Evolutionary conservation across 2,113 vertebrate species (phyloP), one percentile per base, ranked within the genome.

Genomic region (Myiopsitta monachus): DNA sequence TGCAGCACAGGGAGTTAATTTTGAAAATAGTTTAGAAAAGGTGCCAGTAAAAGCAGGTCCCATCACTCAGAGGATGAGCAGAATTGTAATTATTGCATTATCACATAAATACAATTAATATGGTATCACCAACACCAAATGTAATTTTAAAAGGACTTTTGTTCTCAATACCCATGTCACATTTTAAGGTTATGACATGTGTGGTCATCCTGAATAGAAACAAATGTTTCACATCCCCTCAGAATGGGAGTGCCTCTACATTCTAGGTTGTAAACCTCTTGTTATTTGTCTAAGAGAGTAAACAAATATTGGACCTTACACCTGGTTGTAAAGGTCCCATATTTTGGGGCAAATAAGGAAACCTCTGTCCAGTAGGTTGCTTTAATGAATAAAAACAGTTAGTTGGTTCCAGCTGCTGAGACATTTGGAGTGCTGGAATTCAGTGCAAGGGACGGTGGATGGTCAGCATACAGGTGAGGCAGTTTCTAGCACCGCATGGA

Each of bases 241-340:
- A 39, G 73, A 79, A 74, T 57, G 44, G 69, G 44, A 84, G 22
- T 75, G 30, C 31, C 74, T 93, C 70, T 90, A 41, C 31, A 24
- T 79, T 54, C 28, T 44, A 33, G 30, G 11, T 70, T 87, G 67
- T 82, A 85, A 89, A 96, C 57, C 69, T 93, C 59, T 54, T 73
- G 44, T 84, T 94, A 69, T 74, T 87, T 91, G 57, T 95, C 69
- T 77, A 84, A 66, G 49, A 88, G 18, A 54, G 24, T 84, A 94
- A 95, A 94, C 83, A 95, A 96, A 80, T 85, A 67, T 11, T 92
- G 86, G 88, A 92, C 44, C 28, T 91, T 79, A 23, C 59, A 84
- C 81, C 86, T 96, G 62, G 36, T 62, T 95, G 95, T 84, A 97
- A 92, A 85, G 46, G 28, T 80, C 78, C 89, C 78, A 77, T 21